Evolutionary conservation across 2,113 vertebrate species (phyloP).

Genomic region (Antechinus flavipes): DNA sequence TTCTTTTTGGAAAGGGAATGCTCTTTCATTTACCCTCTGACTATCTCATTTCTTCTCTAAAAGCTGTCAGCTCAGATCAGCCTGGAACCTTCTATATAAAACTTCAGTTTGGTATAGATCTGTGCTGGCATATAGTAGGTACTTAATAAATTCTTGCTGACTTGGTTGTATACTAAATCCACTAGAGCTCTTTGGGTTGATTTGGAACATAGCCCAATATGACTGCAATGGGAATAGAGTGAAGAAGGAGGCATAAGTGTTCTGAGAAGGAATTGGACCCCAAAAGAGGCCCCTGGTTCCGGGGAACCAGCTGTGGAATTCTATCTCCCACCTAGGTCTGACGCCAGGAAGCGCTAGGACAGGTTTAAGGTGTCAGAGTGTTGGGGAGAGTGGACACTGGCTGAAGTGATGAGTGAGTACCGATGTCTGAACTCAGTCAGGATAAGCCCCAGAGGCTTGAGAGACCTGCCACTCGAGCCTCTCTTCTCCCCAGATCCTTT

Average conservation of each 20-base stretch:
- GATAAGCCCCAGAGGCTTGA: neutral
- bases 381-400: neutral
- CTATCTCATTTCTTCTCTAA: neutral
- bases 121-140: neutral
- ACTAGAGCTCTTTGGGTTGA: neutral
- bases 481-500: neutral
- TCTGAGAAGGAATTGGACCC: neutral
- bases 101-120: neutral
- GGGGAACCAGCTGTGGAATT: neutral
- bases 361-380: neutral
- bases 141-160: neutral
- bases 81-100: neutral
- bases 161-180: neutral
- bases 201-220: neutral
- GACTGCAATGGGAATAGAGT: neutral
- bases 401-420: neutral
- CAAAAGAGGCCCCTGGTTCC: neutral
- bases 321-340: neutral
- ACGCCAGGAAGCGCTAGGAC: neutral
- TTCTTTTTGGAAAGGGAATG: neutral
- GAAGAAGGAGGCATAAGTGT: rapidly evolving
- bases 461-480: neutral
- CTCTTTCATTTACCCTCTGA: neutral
- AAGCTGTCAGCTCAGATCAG: neutral
- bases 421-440: neutral